phyloP scores from a whole-genome alignment of 2,888 invertebrate genomes.

The Agrotis puta region DNA sequence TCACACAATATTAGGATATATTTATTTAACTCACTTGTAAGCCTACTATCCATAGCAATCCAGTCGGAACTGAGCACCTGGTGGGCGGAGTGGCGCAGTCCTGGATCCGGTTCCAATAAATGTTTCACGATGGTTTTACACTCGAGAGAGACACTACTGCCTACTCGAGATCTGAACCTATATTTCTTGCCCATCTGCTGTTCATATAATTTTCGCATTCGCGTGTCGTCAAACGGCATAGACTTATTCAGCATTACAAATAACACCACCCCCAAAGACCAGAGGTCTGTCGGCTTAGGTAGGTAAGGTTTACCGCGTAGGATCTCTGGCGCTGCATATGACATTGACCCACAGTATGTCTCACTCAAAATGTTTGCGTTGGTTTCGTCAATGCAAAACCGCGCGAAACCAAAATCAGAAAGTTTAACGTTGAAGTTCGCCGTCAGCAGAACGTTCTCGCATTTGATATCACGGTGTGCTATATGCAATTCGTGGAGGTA shows the following conservation, averaged over 20 bases:
- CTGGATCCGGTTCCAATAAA: constrained; percentile 93
- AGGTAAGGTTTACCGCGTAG: constrained; percentile 94
- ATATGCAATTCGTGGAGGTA: constrained; percentile 94
- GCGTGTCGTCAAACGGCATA: constrained; percentile 96
- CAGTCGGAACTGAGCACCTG: constrained; percentile 92
- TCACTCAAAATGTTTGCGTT: constrained; percentile 91
- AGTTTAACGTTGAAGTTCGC: constrained; percentile 94
- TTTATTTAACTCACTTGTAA: constrained; percentile 85
- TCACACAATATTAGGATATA: constrained; percentile 36
- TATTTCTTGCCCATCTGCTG: constrained; percentile 92
- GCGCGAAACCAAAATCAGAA: constrained; percentile 96
- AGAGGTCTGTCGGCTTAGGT: constrained; percentile 94
- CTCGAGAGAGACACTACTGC: constrained; percentile 89
- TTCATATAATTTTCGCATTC: constrained; percentile 93
- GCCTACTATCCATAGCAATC: constrained; percentile 93
- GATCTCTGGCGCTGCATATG: constrained; percentile 97
- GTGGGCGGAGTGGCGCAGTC: constrained; percentile 90
- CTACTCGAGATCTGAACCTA: constrained; percentile 92
- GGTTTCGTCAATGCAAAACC: constrained; percentile 82
- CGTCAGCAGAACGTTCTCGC: constrained; percentile 94
- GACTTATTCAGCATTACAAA: constrained; percentile 96
- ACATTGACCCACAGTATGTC: constrained; percentile 96
- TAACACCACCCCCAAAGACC: constrained; percentile 95
- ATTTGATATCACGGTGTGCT: constrained; percentile 95
- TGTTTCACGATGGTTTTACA: constrained; percentile 92